Base-by-base conservation (phyloP, 1,140 invertebrate species). In the Zaprionus kolodkinae region DNA sequence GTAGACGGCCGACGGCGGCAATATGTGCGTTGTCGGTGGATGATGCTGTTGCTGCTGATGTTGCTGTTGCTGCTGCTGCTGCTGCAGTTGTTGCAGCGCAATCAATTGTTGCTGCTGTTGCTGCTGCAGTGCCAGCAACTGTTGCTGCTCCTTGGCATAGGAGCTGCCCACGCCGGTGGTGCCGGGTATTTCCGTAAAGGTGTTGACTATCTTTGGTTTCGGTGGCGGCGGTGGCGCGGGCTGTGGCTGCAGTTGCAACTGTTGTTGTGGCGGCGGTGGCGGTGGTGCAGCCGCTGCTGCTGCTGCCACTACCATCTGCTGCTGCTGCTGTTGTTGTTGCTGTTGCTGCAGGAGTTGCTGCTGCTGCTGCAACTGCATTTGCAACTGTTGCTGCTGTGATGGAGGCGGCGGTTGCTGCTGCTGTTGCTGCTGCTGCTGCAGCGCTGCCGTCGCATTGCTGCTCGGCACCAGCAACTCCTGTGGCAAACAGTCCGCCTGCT, bases 161-260 rank as follows among this genome's bases (percentile, higher is more conserved):
- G 86, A 90, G 71, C 91, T 92, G 64, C 91, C 91, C 43, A 92
- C 91, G 63, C 91, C 91, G 0, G 91, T 92, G 43, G 91, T 92
- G 70, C 91, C 91, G 33, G 91, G 91, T 68, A 92, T 92, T 54
- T 92, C 91, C 5, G 91, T 92, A 72, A 92, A 92, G 9, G 91
- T 92, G 73, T 92, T 92, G 45, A 89, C 75, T 79, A 86, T 91
- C 72, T 89, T 92, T 76, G 91, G 91, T 63, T 92, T 92, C 57
- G 85, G 83, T 61, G 88, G 91, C 54, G 91, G 91, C 69, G 86
- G 86, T 48, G 87, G 73, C 38, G 83, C 83, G 27, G 89, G 89
- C 69, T 87, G 86, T 25, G 75, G 68, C 59, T 43, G 80, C 33
- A 67, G 67, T 15, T 61, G 57, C 25, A 61, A 50, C 15, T 78